Conservation (phyloP, 1,140 invertebrate genomes). For the Eulimnadia texana region DNA sequence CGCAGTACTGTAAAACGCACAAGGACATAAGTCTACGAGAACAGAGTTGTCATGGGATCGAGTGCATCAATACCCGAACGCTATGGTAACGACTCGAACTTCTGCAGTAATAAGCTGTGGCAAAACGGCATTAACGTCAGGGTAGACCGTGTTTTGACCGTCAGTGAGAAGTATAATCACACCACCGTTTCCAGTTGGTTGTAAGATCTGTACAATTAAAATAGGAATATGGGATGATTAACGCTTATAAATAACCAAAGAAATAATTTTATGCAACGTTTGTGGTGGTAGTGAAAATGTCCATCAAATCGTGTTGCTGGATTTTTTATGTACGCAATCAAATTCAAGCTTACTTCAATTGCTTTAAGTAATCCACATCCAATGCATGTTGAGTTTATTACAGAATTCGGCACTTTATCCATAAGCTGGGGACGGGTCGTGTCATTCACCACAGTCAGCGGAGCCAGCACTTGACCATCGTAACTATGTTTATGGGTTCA, state of each 20-base stretch:
- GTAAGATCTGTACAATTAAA: neutral
- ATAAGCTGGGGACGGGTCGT: conserved; percentile 9
- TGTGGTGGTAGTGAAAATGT: too few species aligned
- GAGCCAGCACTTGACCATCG: neutral
- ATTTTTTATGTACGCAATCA: neutral
- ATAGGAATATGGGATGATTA: too few species aligned
- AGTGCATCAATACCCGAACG: conserved; percentile 18
- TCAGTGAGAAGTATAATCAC: conserved; percentile 22
- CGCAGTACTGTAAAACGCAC: conserved; percentile 4
- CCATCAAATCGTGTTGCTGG: too few species aligned
- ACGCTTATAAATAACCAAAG: too few species aligned
- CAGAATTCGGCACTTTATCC: conserved; percentile 15
- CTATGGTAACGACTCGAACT: conserved; percentile 21
- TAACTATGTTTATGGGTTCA: too few species aligned
- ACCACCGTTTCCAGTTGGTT: conserved; percentile 16
- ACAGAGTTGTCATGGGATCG: neutral
- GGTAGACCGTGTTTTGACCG: conserved; percentile 20
- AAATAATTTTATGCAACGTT: too few species aligned
- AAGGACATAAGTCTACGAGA: neutral
- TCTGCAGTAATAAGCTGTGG: conserved; percentile 14
- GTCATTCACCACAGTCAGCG: neutral
- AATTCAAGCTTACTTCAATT: conserved; percentile 6
- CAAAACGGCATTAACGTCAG: conserved; percentile 18
- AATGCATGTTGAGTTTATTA: conserved; percentile 19
- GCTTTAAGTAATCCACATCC: conserved; percentile 19